Base-by-base conservation (phyloP, 2,888 invertebrate species). In the Drosophila suboccidentalis region DNA sequence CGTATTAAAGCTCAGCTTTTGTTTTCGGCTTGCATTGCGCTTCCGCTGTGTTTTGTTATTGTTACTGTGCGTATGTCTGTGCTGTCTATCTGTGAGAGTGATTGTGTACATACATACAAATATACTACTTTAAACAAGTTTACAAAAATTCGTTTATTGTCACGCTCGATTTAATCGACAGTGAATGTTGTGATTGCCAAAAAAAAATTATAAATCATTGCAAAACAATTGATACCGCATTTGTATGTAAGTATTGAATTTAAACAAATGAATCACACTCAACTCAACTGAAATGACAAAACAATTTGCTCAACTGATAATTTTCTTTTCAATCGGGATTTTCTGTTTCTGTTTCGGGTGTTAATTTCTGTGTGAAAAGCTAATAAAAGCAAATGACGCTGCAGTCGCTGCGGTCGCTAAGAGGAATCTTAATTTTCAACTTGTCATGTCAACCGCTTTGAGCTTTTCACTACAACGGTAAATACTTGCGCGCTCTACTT, bases 81-180 rank as follows among this genome's bases (percentile, higher is more conserved):
- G n/a, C 50, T 39, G 43, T 44, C 32, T 41, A 34, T 44, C 29
- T 58, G 32, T 60, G 11, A 53, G 22, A 49, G 54, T 44, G 67
- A 47, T 51, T 38, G 26, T 58, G 39, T 60, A 22, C 53, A 39
- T 43, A 43, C 26, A 26, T 26, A 36, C 13, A 15, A 47, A 44
- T 46, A 41, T 65, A 47, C 32, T 43, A 54, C 49, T 54, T 65
- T 61, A 68, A 82, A 83, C 85, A 83, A 83, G 84, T 83, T 85
- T 82, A 82, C 67, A 79, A 79, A 77, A 79, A 77, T 79, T 69
- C 75, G 79, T 69, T 82, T 75, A 75, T 79, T 78, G 78, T 78
- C 71, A 82, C 79, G 84, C 81, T 81, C 75, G 81, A 87, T 85
- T 87, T 82, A 71, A 59, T 65, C 65, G 60, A 47, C 66, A 62